A percentile compares a stretch with the other conserved stretches of the same genome.
Evolutionary conservation across 1,140 invertebrate genomes (phyloP).

Genomic region (Pseudobourletiella spinata): DNA sequence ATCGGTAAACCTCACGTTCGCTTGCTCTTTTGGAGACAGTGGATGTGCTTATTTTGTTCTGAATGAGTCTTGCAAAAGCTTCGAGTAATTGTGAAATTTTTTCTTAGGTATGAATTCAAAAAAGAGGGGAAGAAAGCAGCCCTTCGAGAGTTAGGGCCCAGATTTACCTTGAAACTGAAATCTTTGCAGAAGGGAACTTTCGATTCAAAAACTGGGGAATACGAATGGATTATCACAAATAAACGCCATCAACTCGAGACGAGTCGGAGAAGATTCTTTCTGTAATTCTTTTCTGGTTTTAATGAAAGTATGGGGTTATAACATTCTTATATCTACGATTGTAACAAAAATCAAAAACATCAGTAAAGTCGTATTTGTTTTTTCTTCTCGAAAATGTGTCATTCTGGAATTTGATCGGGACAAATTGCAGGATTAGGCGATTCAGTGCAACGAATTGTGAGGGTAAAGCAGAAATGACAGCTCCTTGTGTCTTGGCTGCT

Average conservation of each 20-base stretch:
- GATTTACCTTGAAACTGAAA: slow-evolving; percentile 86
- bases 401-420: too few relatives aligned
- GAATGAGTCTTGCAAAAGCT: neutral
- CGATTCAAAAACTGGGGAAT: slow-evolving; percentile 92
- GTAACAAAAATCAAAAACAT: too few relatives aligned
- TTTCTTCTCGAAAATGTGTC: too few relatives aligned
- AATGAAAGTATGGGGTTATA: too few relatives aligned
- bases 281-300: too few relatives aligned
- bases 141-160: slow-evolving; percentile 86
- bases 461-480: too few relatives aligned
- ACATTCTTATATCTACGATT: too few relatives aligned
- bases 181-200: slow-evolving; percentile 95
- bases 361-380: too few relatives aligned
- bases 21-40: too few relatives aligned
- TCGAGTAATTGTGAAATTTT: neutral
- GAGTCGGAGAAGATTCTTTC: slow-evolving; percentile 77
- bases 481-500: too few relatives aligned
- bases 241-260: slow-evolving; percentile 83
- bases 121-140: slow-evolving; percentile 67
- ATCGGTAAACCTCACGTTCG: slow-evolving; percentile 67
- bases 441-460: too few relatives aligned
- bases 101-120: slow-evolving; percentile 70
- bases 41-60: neutral
- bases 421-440: too few relatives aligned
- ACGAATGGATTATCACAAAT: slow-evolving; percentile 91